Conservation (phyloP, 1,140 invertebrate genomes). For the Metopolophium dirhodum region DNA sequence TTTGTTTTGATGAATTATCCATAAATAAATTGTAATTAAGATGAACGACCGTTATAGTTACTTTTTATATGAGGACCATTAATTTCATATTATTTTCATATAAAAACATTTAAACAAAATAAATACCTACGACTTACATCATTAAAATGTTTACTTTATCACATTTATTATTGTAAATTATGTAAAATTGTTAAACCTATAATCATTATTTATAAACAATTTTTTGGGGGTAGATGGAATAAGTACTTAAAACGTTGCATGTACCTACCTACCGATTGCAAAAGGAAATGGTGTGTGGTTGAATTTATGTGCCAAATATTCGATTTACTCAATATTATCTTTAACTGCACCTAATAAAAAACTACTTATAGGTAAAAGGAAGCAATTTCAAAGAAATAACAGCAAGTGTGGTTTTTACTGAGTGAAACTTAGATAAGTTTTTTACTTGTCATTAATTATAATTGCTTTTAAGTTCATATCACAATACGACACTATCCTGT, state of each 20-base stretch:
- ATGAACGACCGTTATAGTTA: background rate
- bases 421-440: no score
- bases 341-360: no score
- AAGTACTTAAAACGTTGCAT: background rate
- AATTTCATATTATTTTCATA: background rate
- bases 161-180: background rate
- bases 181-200: background rate
- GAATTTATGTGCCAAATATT: background rate
- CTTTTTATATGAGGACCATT: background rate
- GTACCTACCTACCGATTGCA: background rate
- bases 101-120: background rate
- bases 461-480: no score
- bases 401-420: no score
- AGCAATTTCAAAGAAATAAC: no score
- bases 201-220: background rate
- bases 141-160: background rate
- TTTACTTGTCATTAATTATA: no score
- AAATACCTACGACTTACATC: background rate
- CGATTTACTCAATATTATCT: background rate
- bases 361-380: no score
- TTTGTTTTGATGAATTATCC: background rate
- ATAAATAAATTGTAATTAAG: background rate
- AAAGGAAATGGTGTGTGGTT: background rate
- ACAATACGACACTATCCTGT: no score
- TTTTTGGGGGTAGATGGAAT: background rate